phyloP scores from a whole-genome alignment of 2,888 invertebrate species.

The Clusia tigrina region DNA sequence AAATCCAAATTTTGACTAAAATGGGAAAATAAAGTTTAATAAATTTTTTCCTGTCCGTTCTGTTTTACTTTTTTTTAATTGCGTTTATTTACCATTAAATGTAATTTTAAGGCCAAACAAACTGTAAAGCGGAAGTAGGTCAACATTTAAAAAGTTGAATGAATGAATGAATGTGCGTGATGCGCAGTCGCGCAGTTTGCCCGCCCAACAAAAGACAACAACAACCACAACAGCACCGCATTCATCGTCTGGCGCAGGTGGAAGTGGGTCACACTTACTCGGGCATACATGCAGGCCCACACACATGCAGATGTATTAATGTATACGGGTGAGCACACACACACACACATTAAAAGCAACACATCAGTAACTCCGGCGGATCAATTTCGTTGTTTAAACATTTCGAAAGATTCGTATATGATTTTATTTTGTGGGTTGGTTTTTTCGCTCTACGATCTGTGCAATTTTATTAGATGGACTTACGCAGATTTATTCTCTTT shows the following conservation, averaged over 20 bases:
- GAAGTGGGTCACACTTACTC: constrained; percentile 31
- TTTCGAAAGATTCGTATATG: constrained; percentile 16
- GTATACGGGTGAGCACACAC: too few species aligned
- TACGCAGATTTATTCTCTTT: too few species aligned
- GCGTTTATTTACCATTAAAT: neutral
- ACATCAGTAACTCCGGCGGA: neutral
- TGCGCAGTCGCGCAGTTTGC: neutral
- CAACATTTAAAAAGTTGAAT: neutral
- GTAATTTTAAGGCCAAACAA: constrained; percentile 4
- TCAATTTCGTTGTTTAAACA: constrained; percentile 17
- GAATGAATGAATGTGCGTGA: constrained; percentile 5
- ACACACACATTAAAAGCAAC: neutral
- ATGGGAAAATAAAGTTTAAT: neutral
- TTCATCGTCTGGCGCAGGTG: constrained; percentile 19
- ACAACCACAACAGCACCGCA: constrained; percentile 5
- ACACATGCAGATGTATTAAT: neutral
- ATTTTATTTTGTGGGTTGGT: neutral
- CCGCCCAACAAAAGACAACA: constrained; percentile 1
- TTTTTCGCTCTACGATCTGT: neutral
- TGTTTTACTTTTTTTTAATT: neutral
- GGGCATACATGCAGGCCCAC: neutral
- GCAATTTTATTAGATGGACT: neutral
- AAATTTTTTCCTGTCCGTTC: neutral
- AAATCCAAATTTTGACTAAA: neutral
- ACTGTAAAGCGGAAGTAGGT: constrained; percentile 10